Conservation (phyloP, 2,113 vertebrate genomes). For the Micronisus gabar region DNA sequence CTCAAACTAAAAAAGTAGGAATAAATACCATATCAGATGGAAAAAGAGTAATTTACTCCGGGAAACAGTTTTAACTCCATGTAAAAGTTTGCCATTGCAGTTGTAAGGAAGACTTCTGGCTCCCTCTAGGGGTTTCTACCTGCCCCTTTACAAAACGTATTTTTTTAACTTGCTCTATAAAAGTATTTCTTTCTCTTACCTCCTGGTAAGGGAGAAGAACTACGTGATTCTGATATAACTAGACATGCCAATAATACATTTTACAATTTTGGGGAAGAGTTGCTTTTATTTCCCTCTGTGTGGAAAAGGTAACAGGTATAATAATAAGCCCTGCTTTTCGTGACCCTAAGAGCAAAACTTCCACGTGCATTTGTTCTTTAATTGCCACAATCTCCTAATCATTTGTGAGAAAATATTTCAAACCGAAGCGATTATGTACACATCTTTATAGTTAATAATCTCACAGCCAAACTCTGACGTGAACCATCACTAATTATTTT, state of each 20-base stretch:
- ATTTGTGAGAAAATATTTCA: neutral
- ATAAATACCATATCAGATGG: neutral
- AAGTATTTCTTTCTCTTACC: neutral
- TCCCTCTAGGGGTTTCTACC: slow-evolving; percentile 56
- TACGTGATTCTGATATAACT: neutral
- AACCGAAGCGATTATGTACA: neutral
- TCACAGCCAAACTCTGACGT: neutral
- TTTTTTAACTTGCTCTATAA: neutral
- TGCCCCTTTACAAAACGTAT: fast-evolving
- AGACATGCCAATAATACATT: neutral
- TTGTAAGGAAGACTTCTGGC: neutral
- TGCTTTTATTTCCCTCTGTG: neutral
- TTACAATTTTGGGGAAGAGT: neutral
- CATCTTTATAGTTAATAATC: neutral
- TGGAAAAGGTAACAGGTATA: neutral
- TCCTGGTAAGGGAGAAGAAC: neutral
- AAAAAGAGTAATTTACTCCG: neutral
- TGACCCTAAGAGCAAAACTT: neutral
- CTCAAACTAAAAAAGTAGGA: neutral
- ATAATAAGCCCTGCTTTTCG: neutral
- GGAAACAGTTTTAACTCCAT: neutral
- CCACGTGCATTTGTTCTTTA: neutral
- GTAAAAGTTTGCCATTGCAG: neutral
- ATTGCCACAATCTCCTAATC: neutral
- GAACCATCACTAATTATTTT: neutral